Evolutionary conservation across 2,888 invertebrate species (phyloP).

Genomic region (Psylliodes chrysocephalus): DNA sequence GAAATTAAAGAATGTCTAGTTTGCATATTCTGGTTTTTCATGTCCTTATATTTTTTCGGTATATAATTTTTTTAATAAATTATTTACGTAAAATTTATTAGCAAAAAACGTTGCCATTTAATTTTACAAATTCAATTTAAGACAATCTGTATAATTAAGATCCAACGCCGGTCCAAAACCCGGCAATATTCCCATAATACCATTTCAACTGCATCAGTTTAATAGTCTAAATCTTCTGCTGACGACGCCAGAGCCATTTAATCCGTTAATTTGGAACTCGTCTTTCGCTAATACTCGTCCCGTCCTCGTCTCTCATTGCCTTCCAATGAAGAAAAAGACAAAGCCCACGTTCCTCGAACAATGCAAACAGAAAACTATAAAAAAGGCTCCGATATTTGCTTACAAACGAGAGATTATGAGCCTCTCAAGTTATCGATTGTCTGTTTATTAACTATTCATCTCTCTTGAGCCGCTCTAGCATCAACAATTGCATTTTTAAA

Average conservation of each 20-base stretch:
- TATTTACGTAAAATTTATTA: too few species aligned
- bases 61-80: too few species aligned
- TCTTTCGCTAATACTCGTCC: slow-evolving; percentile 43
- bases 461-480: slow-evolving; percentile 32
- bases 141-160: slow-evolving; percentile 15
- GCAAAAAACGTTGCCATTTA: too few species aligned
- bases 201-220: slow-evolving; percentile 42
- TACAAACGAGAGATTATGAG: slow-evolving; percentile 41
- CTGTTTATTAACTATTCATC: slow-evolving; percentile 43
- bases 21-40: too few species aligned
- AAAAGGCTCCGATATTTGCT: slow-evolving; percentile 45
- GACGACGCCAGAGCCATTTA: slow-evolving; percentile 45
- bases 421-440: slow-evolving; percentile 46
- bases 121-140: background rate
- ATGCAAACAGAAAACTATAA: slow-evolving; percentile 45
- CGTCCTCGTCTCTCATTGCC: slow-evolving; percentile 43
- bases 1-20: too few species aligned
- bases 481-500: slow-evolving; percentile 33
- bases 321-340: slow-evolving; percentile 49
- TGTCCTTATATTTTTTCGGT: too few species aligned
- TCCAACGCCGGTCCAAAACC: slow-evolving; percentile 8
- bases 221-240: slow-evolving; percentile 51
- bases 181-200: slow-evolving; percentile 24
- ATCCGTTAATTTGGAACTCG: slow-evolving; percentile 50
- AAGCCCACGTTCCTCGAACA: slow-evolving; percentile 43